Evolutionary conservation across 2,113 vertebrate genomes (phyloP).

Genomic region (Corythaeola cristata): DNA sequence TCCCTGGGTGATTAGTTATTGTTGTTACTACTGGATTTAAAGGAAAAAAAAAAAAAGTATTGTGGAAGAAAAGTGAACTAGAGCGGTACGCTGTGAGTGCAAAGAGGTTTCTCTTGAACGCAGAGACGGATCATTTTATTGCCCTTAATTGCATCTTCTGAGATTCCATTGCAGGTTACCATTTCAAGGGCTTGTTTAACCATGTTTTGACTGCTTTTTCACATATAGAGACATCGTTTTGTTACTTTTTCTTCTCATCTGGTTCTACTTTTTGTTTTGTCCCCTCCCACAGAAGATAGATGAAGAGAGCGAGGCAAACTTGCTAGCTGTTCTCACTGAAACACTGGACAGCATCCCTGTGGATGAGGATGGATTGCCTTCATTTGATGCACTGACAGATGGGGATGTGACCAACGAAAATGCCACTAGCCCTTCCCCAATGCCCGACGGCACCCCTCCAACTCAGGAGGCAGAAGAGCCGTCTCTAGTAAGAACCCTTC

Average conservation of each 20-base stretch:
- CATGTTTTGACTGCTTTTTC: neutral
- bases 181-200: neutral
- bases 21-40: neutral
- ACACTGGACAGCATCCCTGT: conserved; percentile 99
- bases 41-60: neutral
- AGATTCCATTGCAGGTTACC: neutral
- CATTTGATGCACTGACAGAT: conserved; percentile 98
- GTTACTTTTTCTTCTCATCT: neutral
- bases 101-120: neutral
- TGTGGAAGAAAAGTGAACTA: conserved; percentile 33
- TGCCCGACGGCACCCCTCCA: conserved; percentile 89
- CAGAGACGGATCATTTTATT: neutral
- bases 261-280: neutral
- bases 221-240: neutral
- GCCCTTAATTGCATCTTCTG: neutral
- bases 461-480: conserved; percentile 96
- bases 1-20: conserved; percentile 56
- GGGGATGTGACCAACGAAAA: conserved; percentile 98
- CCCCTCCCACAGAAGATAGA: conserved; percentile 91
- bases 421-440: conserved; percentile 91
- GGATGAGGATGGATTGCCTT: conserved; percentile 99
- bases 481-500: conserved; percentile 92
- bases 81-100: neutral
- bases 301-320: conserved; percentile 98
- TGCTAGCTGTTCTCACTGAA: conserved; percentile 98